Evolutionary conservation across 2,113 vertebrate genomes (phyloP).

Genomic region (Ifrita kowaldi): DNA sequence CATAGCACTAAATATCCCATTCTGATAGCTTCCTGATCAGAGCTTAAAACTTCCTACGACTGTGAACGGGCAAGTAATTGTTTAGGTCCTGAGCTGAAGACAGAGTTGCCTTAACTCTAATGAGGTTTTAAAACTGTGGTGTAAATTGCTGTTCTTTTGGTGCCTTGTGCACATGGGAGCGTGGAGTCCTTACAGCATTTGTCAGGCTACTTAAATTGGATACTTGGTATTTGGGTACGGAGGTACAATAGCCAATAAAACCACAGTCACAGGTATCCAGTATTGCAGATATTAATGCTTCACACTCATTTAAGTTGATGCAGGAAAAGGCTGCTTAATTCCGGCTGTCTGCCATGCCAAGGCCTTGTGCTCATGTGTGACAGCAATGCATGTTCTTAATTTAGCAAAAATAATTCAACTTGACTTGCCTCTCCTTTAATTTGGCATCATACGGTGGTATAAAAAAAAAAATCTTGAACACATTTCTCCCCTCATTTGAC

Average conservation of each 20-base stretch:
- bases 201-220: not conserved
- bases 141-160: not conserved
- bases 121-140: not conserved
- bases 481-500: not conserved
- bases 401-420: slow-evolving; percentile 32
- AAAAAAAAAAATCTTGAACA: not conserved
- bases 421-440: slow-evolving; percentile 8
- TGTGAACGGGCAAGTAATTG: not conserved
- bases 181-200: not conserved
- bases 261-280: not conserved
- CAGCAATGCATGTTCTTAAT: not conserved
- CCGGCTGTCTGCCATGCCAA: not conserved
- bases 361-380: not conserved
- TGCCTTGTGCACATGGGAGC: fast-evolving
- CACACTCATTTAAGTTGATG: not conserved
- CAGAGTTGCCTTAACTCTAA: not conserved
- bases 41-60: not conserved
- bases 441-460: not conserved
- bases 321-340: not conserved
- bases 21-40: not conserved
- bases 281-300: not conserved
- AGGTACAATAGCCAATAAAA: not conserved
- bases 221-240: not conserved
- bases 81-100: not conserved
- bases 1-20: not conserved